Base-by-base conservation (phyloP, 2,113 vertebrate species). In the Telmatochromis bifrenatus region DNA sequence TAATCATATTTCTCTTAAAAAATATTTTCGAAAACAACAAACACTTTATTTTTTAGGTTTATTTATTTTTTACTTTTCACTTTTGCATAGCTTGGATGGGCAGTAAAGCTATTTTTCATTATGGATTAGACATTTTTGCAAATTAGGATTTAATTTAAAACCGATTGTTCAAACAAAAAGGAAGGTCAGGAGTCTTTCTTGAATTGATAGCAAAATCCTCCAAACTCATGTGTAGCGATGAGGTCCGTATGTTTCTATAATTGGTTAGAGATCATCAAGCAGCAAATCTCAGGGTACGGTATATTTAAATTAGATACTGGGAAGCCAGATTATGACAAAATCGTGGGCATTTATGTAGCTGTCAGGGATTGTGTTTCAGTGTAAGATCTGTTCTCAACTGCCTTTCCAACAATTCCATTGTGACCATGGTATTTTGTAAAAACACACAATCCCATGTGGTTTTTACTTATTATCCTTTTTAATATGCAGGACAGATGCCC, bases 291-390 rank as follows among this genome's bases (percentile, higher is more conserved):
- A 26, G 5, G 51, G 7, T 37, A 45, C 3, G 0, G 23, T 28
- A 60, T 8, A 82, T 62, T 65, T 85, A 31, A 42, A 6, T 26
- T 4, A 35, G n/a, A 31, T 65, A 49, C 15, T 65, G 60, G 51
- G 51, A 84, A 55, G 21, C 15, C 3, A 12, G 14, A 85, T 54
- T 62, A 37, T 13, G 42, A 53, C 23, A 62, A 10, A 53, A 39
- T 33, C 0, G 7, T 15, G 7, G 11, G 10, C n/a, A 58, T 81
- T 1, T 21, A 12, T 42, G 39, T 10, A 73, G 53, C 15, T 0
- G 21, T 60, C 23, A 37, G 45, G 68, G 12, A 45, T 42, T 35
- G 39, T 49, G 70, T 45, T 56, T 73, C 3, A 9, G 68, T 75
- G 15, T 23, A 10, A 35, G 4, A 75, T 5, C 31, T 87, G 15